These are phyloP conservation scores for Cremastobaeus sp. DNA, from an alignment of 2,888 invertebrate genomes.

Conservation along the genomic window DNA sequence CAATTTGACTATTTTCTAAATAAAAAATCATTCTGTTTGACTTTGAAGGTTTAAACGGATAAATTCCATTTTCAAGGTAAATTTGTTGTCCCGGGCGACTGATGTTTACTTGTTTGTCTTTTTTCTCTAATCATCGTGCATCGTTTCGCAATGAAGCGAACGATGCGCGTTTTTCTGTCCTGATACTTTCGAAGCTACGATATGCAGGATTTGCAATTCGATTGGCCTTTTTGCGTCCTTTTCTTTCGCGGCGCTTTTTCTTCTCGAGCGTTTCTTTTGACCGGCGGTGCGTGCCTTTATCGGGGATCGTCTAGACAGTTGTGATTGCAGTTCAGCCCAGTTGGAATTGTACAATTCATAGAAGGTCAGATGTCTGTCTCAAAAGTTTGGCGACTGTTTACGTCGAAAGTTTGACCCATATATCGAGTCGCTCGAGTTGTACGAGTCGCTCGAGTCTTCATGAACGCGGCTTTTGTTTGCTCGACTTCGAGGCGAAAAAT, in stretches of 20 bases:
- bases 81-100: too few species aligned
- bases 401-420: slow-evolving; percentile 59
- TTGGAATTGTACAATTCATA: slow-evolving; percentile 57
- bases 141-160: too few species aligned
- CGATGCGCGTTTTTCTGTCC: not conserved
- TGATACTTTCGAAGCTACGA: slow-evolving; percentile 11
- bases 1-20: too few species aligned
- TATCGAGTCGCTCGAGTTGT: slow-evolving; percentile 32
- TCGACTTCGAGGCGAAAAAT: slow-evolving; percentile 20
- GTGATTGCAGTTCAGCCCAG: slow-evolving; percentile 59
- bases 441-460: too few species aligned
- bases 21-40: too few species aligned
- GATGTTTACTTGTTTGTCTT: too few species aligned
- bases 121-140: too few species aligned
- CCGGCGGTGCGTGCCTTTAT: slow-evolving; percentile 52
- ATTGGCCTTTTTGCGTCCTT: slow-evolving; percentile 27
- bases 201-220: slow-evolving; percentile 29
- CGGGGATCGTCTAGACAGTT: slow-evolving; percentile 60
- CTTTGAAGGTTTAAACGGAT: too few species aligned
- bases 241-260: slow-evolving; percentile 47
- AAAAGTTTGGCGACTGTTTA: slow-evolving; percentile 60
- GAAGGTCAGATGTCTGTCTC: slow-evolving; percentile 61
- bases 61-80: too few species aligned
- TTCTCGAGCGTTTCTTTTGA: slow-evolving; percentile 43
- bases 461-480: slow-evolving; percentile 19